Percentiles rank a stretch among this genome's conserved stretches.
Conservation (phyloP, 2,797 vertebrate species). For the Sciurus carolinensis region DNA sequence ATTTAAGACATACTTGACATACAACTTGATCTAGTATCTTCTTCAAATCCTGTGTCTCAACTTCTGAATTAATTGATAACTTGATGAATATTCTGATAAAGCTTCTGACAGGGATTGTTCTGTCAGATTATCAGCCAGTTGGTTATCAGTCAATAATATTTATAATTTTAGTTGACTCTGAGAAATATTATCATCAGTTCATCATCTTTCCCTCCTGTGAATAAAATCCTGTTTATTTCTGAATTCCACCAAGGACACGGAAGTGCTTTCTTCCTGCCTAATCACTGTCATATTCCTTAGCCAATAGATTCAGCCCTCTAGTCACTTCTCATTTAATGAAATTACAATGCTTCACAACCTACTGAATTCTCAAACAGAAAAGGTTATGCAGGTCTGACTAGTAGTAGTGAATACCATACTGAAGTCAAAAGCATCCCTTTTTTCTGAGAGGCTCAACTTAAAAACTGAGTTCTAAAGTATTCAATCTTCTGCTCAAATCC, state of each 20-base stretch:
- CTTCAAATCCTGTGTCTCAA: slow-evolving; percentile 92
- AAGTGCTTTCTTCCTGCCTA: background rate
- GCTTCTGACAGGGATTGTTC: slow-evolving; percentile 97
- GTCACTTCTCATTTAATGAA: background rate
- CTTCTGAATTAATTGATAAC: slow-evolving; percentile 94
- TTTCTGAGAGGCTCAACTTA: background rate
- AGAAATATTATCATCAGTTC: background rate
- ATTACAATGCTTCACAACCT: background rate
- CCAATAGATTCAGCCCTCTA: background rate
- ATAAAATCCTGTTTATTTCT: background rate
- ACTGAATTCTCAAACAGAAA: background rate
- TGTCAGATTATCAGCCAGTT: slow-evolving; percentile 95
- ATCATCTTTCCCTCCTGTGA: background rate
- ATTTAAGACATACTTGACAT: slow-evolving; percentile 92
- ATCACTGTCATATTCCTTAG: background rate
- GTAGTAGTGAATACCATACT: background rate
- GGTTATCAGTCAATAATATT: slow-evolving; percentile 67
- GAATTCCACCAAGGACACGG: background rate
- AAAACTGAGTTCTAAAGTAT: background rate
- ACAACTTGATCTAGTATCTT: slow-evolving; percentile 91
- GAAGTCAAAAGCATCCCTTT: background rate
- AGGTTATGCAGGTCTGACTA: too few species aligned
- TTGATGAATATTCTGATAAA: slow-evolving; percentile 94
- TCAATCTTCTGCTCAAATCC: background rate
- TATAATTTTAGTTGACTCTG: background rate